Evolutionary conservation across 2,797 vertebrate species (phyloP).

Genomic region (Petrocephalus schoutedeni): DNA sequence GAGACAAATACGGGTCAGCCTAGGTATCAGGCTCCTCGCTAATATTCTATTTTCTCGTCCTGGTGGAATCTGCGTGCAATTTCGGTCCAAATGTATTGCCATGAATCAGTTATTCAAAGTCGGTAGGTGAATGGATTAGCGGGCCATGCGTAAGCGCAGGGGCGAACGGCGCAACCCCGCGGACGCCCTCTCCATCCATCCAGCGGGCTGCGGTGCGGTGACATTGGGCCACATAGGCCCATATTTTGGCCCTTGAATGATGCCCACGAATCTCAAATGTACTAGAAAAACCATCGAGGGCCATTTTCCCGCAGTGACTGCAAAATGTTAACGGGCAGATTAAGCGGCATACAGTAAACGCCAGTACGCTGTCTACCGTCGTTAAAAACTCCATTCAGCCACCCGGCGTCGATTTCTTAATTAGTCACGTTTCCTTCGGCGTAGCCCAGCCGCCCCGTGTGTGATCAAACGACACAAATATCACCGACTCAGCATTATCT

Average conservation of each 20-base stretch:
- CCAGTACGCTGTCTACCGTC: background rate
- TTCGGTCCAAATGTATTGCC: background rate
- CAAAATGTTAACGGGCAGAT: background rate
- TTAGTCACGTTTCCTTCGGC: background rate
- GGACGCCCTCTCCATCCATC: background rate
- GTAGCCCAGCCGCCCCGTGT: background rate
- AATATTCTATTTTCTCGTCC: background rate
- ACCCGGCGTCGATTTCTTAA: background rate
- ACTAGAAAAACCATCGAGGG: background rate
- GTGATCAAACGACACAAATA: background rate
- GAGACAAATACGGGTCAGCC: background rate
- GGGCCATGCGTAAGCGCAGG: background rate
- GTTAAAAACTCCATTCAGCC: background rate
- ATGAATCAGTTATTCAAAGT: background rate
- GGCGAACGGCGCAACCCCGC: background rate
- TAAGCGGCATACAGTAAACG: background rate
- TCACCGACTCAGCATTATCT: background rate
- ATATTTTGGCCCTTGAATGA: background rate
- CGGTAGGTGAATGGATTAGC: background rate
- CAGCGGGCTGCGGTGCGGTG: background rate
- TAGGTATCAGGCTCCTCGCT: background rate
- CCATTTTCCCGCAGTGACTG: background rate
- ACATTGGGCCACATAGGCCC: background rate
- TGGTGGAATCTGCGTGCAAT: background rate
- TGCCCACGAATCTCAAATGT: background rate